Conservation (phyloP, 2,797 vertebrate genomes). For the Odontamblyopus lacepedii region DNA sequence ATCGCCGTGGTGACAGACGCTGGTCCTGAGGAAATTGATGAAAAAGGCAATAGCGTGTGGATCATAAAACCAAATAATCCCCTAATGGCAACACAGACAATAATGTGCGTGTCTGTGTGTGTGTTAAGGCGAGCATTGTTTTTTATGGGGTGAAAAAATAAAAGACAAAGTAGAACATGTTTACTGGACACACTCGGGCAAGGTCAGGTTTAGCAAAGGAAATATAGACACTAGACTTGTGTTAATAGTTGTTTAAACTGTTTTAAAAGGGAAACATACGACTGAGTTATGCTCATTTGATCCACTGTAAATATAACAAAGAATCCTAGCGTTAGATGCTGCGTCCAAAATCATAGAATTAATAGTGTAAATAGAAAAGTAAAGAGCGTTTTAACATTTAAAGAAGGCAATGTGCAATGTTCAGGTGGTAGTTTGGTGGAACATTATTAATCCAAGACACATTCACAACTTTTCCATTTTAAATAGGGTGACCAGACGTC, state of each 20-base stretch:
- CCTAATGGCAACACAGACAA: slow-evolving; percentile 9
- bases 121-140: background rate
- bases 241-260: background rate
- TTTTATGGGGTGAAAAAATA: slow-evolving; percentile 1
- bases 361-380: too few species aligned
- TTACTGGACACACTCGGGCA: background rate
- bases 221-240: background rate
- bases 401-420: too few species aligned
- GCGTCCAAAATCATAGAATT: too few species aligned
- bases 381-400: too few species aligned
- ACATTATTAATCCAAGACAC: too few species aligned
- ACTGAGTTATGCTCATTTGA: too few species aligned
- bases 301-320: too few species aligned
- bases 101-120: background rate
- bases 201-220: slow-evolving; percentile 1
- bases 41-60: slow-evolving; percentile 36
- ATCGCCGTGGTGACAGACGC: slow-evolving; percentile 35
- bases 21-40: slow-evolving; percentile 34
- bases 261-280: background rate
- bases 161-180: background rate
- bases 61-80: slow-evolving; percentile 41
- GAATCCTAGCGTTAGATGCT: too few species aligned
- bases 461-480: too few species aligned
- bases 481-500: too few species aligned
- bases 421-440: too few species aligned